Base-by-base conservation (phyloP, 1,140 invertebrate species). In the Heliothis virescens region DNA sequence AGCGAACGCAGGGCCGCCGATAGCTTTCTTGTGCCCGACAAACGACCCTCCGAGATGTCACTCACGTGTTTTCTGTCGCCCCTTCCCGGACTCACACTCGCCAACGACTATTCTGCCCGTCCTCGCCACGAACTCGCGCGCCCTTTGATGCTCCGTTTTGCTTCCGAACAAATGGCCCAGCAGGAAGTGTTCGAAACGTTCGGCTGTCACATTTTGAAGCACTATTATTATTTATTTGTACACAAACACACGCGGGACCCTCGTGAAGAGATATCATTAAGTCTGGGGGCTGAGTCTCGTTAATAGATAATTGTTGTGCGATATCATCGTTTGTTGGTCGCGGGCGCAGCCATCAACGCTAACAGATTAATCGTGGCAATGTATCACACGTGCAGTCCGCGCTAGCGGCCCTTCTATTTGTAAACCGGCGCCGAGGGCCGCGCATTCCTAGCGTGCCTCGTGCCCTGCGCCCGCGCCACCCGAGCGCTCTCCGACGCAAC, bases 321-420 rank as follows among this genome's bases (percentile, higher is more conserved):
- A 84, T 85, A 83, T 80, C 52, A 79, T 83, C 71, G 76, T 81
- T 82, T 83, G 80, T 72, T 82, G 79, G 69, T 85, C 85, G 89
- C 87, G 75, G 79, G 86, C 89, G 86, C 88, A 91, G 85, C 80
- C 85, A 86, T 89, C 87, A 86, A 86, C 85, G 90, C 88, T 89
- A 92, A 91, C 88, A 88, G 91, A 94, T 92, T 89, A 89, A 92
- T 92, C 89, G 90, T 85, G 84, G 87, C 87, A 85, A 92, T 93
- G 88, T 91, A 91, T 92, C 86, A 92, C 91, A 92, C 91, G 90
- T 93, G 92, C 91, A 93, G 88, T 89, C 87, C 86, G 88, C 83
- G 87, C 89, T 91, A 89, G 89, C 87, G 91, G 91, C 92, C 92
- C 93, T 94, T 94, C 91, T 94, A 94, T 94, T 93, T 93, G 93